A percentile compares a stretch with the other conserved stretches of the same genome.
phyloP scores from a whole-genome alignment of 1,140 invertebrate genomes.

The Diabrotica undecimpunctata region DNA sequence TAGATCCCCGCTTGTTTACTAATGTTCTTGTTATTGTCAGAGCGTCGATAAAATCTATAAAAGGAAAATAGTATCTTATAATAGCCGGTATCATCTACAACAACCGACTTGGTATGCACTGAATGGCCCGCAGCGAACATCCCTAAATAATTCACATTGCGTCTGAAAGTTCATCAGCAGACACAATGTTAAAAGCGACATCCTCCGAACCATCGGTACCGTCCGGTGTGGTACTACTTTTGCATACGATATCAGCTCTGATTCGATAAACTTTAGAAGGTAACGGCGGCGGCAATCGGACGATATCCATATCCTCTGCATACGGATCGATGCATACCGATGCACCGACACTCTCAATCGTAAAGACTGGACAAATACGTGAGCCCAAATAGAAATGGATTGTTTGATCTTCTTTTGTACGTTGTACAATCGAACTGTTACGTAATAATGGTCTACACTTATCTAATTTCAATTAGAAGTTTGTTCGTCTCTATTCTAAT shows the following conservation, averaged over 20 bases:
- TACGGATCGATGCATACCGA: background rate
- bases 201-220: constrained; percentile 1
- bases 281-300: constrained; percentile 3
- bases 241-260: constrained; percentile 13
- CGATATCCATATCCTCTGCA: constrained; percentile 13
- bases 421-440: no score
- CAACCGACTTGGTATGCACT: no score
- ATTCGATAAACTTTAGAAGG: constrained; percentile 9
- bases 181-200: background rate
- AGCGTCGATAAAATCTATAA: no score
- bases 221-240: constrained; percentile 6
- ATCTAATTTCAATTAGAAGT: no score
- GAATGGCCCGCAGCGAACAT: background rate
- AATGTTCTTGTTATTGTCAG: no score
- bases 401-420: no score
- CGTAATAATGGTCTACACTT: no score
- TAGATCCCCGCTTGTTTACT: no score
- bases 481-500: no score
- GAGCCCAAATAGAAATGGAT: no score
- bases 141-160: constrained; percentile 1
- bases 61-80: no score
- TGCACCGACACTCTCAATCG: constrained; percentile 5
- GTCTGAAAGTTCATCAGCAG: constrained; percentile 1
- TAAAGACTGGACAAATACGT: background rate
- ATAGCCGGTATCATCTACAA: no score